A percentile compares a stretch with the other conserved stretches of the same genome.
phyloP scores from a whole-genome alignment of 2,113 vertebrate species.

The Vulpes lagopus region DNA sequence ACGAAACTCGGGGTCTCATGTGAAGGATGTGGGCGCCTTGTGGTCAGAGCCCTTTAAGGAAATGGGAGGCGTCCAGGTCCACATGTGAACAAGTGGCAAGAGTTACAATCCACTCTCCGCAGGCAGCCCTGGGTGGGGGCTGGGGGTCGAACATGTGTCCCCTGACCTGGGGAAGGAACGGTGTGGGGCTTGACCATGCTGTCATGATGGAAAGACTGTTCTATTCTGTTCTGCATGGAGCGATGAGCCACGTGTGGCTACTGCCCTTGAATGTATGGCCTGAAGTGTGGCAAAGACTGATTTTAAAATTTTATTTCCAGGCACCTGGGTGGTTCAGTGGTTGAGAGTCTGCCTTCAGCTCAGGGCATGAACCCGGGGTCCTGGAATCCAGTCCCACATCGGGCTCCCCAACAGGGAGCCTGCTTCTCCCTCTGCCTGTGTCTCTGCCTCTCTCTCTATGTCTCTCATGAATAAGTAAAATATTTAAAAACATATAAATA shows the following conservation, averaged over 20 bases:
- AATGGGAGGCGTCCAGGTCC: background rate
- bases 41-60: background rate
- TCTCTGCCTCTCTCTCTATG: too few relatives aligned
- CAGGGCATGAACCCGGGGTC: too few relatives aligned
- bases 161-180: background rate
- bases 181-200: background rate
- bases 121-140: background rate
- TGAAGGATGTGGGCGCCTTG: too few relatives aligned
- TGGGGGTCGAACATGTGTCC: accelerated
- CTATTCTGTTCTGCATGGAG: background rate
- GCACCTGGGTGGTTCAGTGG: too few relatives aligned
- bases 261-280: background rate
- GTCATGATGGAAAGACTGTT: background rate
- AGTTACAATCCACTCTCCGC: accelerated
- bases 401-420: too few relatives aligned
- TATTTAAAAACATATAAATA: too few relatives aligned
- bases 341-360: too few relatives aligned
- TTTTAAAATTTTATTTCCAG: background rate
- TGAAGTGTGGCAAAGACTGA: background rate
- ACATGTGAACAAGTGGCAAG: background rate
- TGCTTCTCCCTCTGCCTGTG: too few relatives aligned
- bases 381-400: too few relatives aligned
- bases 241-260: background rate
- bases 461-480: too few relatives aligned
- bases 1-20: background rate